A percentile compares a stretch with the other conserved stretches of the same genome.
Conservation (phyloP, 2,113 vertebrate species). For the Rhea pennata region DNA sequence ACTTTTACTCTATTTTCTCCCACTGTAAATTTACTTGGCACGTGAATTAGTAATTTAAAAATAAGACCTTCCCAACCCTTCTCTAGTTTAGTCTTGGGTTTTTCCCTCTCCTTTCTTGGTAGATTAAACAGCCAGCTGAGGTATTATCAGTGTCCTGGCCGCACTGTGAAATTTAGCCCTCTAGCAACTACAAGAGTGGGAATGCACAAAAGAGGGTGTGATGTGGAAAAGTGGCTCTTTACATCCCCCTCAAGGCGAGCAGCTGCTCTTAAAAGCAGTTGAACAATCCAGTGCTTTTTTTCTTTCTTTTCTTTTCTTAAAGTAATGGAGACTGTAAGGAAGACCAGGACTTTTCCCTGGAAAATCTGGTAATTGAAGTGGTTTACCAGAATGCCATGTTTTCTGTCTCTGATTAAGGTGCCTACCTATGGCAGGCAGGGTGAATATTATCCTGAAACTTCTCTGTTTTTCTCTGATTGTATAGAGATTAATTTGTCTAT, state of each 20-base stretch:
- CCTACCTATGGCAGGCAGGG: not conserved
- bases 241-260: not conserved
- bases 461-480: not conserved
- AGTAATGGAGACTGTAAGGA: not conserved
- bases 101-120: not conserved
- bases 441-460: not conserved
- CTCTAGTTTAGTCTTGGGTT: not conserved
- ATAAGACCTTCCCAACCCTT: too few species aligned
- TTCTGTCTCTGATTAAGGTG: conserved; percentile 34
- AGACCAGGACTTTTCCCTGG: not conserved
- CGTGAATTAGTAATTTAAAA: not conserved
- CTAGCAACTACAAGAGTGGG: not conserved
- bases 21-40: not conserved
- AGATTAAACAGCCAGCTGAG: not conserved
- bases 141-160: not conserved
- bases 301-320: not conserved
- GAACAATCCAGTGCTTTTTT: not conserved
- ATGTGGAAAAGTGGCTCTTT: not conserved
- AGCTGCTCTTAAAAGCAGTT: not conserved
- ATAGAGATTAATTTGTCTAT: not conserved
- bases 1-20: not conserved
- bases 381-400: not conserved
- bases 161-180: not conserved
- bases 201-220: not conserved
- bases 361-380: not conserved